phyloP scores from a whole-genome alignment of 1,140 invertebrate genomes.

The Hycleus cichorii region DNA sequence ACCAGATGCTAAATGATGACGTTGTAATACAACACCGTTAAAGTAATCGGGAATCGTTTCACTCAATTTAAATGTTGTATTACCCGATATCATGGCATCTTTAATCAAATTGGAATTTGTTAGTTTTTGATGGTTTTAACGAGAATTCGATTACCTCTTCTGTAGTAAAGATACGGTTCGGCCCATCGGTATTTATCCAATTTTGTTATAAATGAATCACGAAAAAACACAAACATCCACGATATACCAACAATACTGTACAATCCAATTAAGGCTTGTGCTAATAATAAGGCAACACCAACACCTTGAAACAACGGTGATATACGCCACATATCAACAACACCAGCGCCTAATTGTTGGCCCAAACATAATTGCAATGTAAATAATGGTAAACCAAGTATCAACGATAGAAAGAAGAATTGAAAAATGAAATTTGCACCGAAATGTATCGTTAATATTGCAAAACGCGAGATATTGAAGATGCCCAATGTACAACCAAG shows the following conservation, averaged over 20 bases:
- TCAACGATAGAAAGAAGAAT: constrained; percentile 73
- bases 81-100: constrained; percentile 31
- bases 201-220: constrained; percentile 81
- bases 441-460: constrained; percentile 78
- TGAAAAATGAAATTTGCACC: constrained; percentile 81
- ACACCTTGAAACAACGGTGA: constrained; percentile 81
- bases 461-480: constrained; percentile 83
- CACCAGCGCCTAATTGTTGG: constrained; percentile 73
- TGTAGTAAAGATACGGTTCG: constrained; percentile 58
- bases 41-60: constrained; percentile 78
- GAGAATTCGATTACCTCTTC: constrained; percentile 47
- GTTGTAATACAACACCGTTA: constrained; percentile 71
- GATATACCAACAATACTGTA: constrained; percentile 81
- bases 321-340: constrained; percentile 88
- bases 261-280: constrained; percentile 73
- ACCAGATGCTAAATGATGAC: constrained; percentile 54
- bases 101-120: constrained; percentile 13
- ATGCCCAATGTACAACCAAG: constrained; percentile 78
- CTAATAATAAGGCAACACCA: constrained; percentile 70
- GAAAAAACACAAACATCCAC: constrained; percentile 83
- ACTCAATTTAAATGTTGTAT: constrained; percentile 54
- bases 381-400: constrained; percentile 79
- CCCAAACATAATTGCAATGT: constrained; percentile 80
- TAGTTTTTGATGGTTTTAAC: background rate
- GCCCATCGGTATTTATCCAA: constrained; percentile 77